Conservation (phyloP, 2,888 invertebrate genomes). For the Dinocampus coccinellae region DNA sequence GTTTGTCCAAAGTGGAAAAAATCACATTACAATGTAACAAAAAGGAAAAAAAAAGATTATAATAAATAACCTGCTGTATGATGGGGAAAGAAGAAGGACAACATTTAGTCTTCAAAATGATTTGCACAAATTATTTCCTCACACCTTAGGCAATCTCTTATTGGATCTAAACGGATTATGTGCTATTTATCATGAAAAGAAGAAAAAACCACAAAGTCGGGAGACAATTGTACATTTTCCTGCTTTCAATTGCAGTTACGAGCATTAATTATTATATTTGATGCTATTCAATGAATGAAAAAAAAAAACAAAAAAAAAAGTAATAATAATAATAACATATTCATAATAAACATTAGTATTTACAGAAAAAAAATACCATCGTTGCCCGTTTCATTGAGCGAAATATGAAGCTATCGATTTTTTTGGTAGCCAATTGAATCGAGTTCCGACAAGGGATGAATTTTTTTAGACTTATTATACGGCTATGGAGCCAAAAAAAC, state of each 20-base stretch:
- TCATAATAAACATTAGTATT: constrained; percentile 59
- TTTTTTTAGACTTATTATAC: constrained; percentile 16
- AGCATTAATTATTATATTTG: constrained; percentile 47
- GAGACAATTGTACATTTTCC: constrained; percentile 62
- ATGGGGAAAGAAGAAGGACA: background rate
- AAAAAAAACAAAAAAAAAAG: constrained; percentile 38
- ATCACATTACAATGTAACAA: constrained; percentile 41
- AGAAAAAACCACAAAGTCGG: constrained; percentile 35
- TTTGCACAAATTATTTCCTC: constrained; percentile 22
- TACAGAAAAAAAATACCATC: constrained; percentile 50
- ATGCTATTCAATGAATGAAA: constrained; percentile 45
- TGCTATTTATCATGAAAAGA: constrained; percentile 35
- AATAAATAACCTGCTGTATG: no score
- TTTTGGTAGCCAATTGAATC: constrained; percentile 17
- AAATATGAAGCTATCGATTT: constrained; percentile 1
- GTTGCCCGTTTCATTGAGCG: constrained; percentile 52
- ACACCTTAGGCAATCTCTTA: constrained; percentile 32
- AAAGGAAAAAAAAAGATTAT: constrained; percentile 41
- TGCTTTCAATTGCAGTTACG: constrained; percentile 61
- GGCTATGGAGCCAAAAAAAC: constrained; percentile 11
- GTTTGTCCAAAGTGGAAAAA: constrained; percentile 1
- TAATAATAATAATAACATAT: constrained; percentile 42
- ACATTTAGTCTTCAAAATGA: constrained; percentile 24
- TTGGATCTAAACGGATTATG: constrained; percentile 30
- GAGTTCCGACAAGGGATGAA: constrained; percentile 9